phyloP scores from a whole-genome alignment of 1,140 invertebrate species.

The Drosophila sp. region DNA sequence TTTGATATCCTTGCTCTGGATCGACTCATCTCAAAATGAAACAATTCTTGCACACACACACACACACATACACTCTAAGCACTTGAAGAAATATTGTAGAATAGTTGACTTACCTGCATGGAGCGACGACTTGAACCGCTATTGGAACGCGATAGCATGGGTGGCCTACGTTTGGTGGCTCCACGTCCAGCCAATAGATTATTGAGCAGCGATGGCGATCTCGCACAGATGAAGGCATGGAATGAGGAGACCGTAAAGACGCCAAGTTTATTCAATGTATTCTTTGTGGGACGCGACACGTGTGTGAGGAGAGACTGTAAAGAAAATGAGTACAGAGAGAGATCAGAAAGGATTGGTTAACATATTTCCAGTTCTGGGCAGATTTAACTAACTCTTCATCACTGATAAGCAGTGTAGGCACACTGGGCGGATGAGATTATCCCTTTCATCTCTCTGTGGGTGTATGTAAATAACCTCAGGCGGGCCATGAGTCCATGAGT shows the following conservation, averaged over 20 bases:
- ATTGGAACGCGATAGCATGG: slow-evolving; percentile 94
- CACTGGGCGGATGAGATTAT: slow-evolving; percentile 1
- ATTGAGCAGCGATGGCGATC: slow-evolving; percentile 95
- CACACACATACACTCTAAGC: not conserved
- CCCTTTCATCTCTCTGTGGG: not conserved
- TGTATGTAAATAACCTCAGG: slow-evolving; percentile 47
- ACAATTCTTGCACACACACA: too few species aligned
- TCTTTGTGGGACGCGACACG: slow-evolving; percentile 97
- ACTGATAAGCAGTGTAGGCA: not conserved
- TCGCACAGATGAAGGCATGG: slow-evolving; percentile 98
- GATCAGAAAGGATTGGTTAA: not conserved
- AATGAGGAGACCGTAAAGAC: slow-evolving; percentile 99
- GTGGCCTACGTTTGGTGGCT: slow-evolving; percentile 92
- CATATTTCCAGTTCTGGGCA: not conserved
- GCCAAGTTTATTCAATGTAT: slow-evolving; percentile 96
- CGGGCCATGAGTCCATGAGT: not conserved
- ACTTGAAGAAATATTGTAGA: too few species aligned
- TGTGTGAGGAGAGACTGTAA: slow-evolving; percentile 96
- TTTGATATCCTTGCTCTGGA: too few species aligned
- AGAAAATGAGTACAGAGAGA: not conserved
- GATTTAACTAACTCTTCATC: not conserved
- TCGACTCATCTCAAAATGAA: too few species aligned
- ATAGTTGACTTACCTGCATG: slow-evolving; percentile 86
- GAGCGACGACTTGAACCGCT: slow-evolving; percentile 92
- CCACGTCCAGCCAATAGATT: slow-evolving; percentile 95